phyloP scores from a whole-genome alignment of 2,888 invertebrate species.

The Cartodere bifasciata region DNA sequence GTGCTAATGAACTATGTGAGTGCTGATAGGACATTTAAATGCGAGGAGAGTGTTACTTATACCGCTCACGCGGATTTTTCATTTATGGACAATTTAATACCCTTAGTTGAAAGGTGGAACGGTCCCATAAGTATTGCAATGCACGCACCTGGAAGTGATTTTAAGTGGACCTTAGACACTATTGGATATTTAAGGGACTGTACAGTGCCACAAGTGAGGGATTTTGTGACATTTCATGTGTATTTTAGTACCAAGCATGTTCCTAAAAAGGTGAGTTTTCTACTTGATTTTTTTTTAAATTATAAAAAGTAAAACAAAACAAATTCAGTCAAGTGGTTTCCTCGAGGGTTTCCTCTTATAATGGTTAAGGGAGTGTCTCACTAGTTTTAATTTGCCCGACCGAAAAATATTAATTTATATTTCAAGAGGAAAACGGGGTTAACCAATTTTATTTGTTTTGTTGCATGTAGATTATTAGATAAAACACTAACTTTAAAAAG shows the following conservation, averaged over 20 bases:
- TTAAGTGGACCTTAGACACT: constrained; percentile 62
- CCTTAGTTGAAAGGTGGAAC: constrained; percentile 74
- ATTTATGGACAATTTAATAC: constrained; percentile 79
- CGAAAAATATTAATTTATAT: too few species aligned
- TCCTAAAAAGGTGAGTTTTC: constrained; percentile 47
- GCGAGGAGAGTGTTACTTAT: constrained; percentile 79
- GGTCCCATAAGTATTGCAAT: constrained; percentile 79
- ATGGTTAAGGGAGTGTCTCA: too few species aligned
- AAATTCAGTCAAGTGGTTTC: not conserved
- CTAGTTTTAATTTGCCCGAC: too few species aligned
- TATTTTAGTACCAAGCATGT: constrained; percentile 81
- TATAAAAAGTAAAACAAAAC: not conserved
- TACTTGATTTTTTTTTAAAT: not conserved
- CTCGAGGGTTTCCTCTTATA: not conserved
- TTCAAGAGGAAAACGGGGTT: too few species aligned
- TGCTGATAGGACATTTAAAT: constrained; percentile 50
- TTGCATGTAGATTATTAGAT: too few species aligned
- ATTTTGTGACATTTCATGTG: constrained; percentile 77
- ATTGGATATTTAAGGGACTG: constrained; percentile 74
- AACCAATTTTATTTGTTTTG: too few species aligned
- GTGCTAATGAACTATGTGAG: constrained; percentile 77
- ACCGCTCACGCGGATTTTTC: constrained; percentile 88
- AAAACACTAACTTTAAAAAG: too few species aligned
- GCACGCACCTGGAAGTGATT: constrained; percentile 77
- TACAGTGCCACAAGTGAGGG: constrained; percentile 51